These are phyloP conservation scores for Orthosia cruda DNA, from an alignment of 2,888 invertebrate genomes.

Conservation along the genomic window DNA sequence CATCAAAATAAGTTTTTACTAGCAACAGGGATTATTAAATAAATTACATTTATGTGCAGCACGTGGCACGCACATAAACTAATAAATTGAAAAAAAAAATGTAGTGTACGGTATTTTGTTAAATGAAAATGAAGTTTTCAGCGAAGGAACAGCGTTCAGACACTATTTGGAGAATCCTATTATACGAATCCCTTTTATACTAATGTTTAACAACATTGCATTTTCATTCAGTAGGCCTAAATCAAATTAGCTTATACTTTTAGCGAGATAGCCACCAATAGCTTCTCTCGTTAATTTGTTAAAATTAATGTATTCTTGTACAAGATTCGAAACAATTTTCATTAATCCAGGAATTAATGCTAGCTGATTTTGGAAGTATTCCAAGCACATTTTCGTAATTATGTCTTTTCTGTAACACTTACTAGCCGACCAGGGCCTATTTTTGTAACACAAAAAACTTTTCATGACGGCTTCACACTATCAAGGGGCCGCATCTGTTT, in stretches of 20 bases:
- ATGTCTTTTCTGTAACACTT: conserved; percentile 85
- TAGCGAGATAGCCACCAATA: conserved; percentile 20
- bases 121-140: neutral
- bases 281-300: conserved; percentile 65
- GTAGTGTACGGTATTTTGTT: neutral
- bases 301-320: conserved; percentile 71
- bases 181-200: neutral
- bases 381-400: conserved; percentile 88
- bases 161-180: neutral
- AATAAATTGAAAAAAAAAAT: neutral
- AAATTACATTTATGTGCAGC: neutral
- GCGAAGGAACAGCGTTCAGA: neutral
- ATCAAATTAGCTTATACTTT: conserved; percentile 16
- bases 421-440: conserved; percentile 83
- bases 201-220: neutral
- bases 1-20: conserved; percentile 7
- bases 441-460: conserved; percentile 80
- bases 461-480: conserved; percentile 72
- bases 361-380: conserved; percentile 87
- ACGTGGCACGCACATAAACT: neutral
- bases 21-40: neutral
- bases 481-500: conserved; percentile 65
- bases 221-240: conserved; percentile 5
- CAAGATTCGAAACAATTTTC: conserved; percentile 78
- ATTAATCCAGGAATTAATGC: conserved; percentile 88